These are phyloP conservation scores for Mycteria americana DNA, from an alignment of 2,797 vertebrate genomes.

Conservation along the genomic window DNA sequence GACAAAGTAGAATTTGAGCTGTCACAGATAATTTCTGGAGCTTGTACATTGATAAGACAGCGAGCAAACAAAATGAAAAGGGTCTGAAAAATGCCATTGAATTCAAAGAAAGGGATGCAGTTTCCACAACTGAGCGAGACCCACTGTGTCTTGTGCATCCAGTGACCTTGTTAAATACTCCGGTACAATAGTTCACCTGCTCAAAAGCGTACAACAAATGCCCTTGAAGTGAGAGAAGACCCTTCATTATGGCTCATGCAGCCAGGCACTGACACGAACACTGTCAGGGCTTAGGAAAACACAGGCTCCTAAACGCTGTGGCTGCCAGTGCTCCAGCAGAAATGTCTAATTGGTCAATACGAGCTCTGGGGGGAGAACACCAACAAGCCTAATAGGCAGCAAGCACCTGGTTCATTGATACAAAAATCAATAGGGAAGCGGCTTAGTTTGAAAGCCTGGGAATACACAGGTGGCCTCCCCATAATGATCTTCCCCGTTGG, in stretches of 20 bases:
- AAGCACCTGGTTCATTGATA: background rate
- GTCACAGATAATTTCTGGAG: slow-evolving; percentile 9
- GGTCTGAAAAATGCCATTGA: background rate
- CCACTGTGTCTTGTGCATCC: background rate
- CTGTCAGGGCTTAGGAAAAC: background rate
- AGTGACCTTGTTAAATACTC: slow-evolving; percentile 7
- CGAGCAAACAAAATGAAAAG: background rate
- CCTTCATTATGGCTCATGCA: background rate
- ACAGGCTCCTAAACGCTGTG: background rate
- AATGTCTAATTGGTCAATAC: background rate
- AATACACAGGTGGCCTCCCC: slow-evolving; percentile 1
- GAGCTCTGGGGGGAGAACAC: background rate
- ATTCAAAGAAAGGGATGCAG: background rate
- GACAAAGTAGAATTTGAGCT: slow-evolving; percentile 12
- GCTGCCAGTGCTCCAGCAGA: background rate
- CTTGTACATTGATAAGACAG: background rate
- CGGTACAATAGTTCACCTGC: background rate
- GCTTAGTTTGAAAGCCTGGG: slow-evolving; percentile 20
- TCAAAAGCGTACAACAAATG: background rate
- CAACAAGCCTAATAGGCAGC: background rate
- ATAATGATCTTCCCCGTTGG: slow-evolving; percentile 19
- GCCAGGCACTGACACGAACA: background rate
- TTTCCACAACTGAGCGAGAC: background rate
- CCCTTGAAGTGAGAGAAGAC: background rate
- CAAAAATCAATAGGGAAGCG: background rate